A percentile compares a stretch with the other conserved stretches of the same genome.
Conservation (phyloP, 2,888 invertebrate species). For the Alloplasta piceator region DNA sequence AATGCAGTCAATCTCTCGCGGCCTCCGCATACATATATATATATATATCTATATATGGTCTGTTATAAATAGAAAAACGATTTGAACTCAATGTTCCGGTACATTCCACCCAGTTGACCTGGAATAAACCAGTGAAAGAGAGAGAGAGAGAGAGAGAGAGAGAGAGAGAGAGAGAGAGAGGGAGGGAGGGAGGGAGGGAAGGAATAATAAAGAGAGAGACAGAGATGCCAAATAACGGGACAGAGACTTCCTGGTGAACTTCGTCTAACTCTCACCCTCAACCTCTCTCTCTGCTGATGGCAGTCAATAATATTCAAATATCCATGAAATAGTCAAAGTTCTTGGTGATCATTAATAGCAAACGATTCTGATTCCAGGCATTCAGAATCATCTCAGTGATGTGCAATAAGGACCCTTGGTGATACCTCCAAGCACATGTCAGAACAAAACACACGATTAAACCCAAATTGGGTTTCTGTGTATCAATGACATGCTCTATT, state of each 20-base stretch:
- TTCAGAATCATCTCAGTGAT: neutral
- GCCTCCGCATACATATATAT: constrained; percentile 9
- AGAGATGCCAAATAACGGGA: constrained; percentile 26
- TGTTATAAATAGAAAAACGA: constrained; percentile 65
- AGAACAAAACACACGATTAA: constrained; percentile 37
- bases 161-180: neutral
- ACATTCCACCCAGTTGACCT: constrained; percentile 63
- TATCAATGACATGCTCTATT: neutral
- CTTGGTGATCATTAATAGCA: constrained; percentile 45
- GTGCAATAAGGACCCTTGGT: constrained; percentile 10
- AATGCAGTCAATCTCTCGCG: constrained; percentile 55
- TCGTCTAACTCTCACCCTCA: neutral
- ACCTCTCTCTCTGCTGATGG: neutral
- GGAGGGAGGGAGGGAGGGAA: neutral
- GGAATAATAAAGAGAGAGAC: neutral
- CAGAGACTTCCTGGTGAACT: constrained; percentile 48
- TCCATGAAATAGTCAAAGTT: constrained; percentile 28
- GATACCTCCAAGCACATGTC: neutral
- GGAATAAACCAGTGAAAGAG: constrained; percentile 47
- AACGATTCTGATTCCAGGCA: constrained; percentile 12
- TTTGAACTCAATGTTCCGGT: constrained; percentile 62
- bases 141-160: constrained; percentile 3
- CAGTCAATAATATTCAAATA: constrained; percentile 55
- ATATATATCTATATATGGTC: constrained; percentile 3
- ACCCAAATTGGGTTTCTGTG: neutral